phyloP scores from a whole-genome alignment of 2,113 vertebrate genomes.

The Phaethornis superciliosus region DNA sequence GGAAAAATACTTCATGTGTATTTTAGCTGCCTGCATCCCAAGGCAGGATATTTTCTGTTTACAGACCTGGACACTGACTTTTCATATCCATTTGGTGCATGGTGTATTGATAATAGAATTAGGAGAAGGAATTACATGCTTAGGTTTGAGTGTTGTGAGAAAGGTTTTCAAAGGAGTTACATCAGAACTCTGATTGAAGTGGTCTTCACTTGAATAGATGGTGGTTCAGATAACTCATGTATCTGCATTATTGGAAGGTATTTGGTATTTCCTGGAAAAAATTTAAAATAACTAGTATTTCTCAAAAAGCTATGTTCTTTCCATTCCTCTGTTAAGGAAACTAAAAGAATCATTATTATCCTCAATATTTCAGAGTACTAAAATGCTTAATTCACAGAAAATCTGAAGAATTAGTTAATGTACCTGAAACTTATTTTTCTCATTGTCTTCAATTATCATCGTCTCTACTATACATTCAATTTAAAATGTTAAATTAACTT shows the following conservation, averaged over 20 bases:
- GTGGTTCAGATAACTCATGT: not conserved
- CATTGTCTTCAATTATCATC: conserved; percentile 1
- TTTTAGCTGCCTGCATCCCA: not conserved
- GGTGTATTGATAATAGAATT: not conserved
- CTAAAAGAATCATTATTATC: not conserved
- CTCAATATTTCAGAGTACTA: conserved; percentile 21
- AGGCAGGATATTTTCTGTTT: not conserved
- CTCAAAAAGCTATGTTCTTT: not conserved
- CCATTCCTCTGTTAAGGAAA: not conserved
- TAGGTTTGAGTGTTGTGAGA: not conserved
- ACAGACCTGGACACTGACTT: not conserved
- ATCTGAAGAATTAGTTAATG: conserved; percentile 23
- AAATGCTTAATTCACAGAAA: conserved; percentile 45
- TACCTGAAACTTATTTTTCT: conserved; percentile 4
- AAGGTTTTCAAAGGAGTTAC: not conserved
- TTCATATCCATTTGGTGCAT: not conserved
- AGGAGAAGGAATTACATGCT: not conserved
- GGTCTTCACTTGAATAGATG: not conserved
- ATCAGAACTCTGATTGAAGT: not conserved
- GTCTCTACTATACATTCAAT: not conserved
- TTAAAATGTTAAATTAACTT: conserved; percentile 38
- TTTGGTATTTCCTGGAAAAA: not conserved
- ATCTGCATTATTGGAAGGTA: not conserved
- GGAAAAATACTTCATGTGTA: fast-evolving
- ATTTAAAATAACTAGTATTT: not conserved